Conservation (phyloP, 53 echinoderm and acorn worm species). For the Patiria pectinifera region DNA sequence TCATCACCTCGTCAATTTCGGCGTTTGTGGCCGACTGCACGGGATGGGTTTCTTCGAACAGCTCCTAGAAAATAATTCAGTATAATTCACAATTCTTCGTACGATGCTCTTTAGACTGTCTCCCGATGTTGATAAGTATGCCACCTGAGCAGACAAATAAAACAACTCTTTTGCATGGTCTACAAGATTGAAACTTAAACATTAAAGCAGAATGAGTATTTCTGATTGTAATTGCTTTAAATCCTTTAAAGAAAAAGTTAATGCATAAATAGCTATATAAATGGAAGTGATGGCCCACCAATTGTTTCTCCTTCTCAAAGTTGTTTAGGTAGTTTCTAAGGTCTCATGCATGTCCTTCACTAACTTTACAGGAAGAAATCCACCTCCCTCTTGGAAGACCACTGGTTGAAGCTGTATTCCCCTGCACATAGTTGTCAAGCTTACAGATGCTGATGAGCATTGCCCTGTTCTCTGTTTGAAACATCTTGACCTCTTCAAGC, state of each 20-base stretch:
- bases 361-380: constrained; percentile 29
- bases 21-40: constrained; percentile 33
- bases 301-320: constrained; percentile 45
- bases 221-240: background rate
- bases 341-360: constrained; percentile 50
- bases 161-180: background rate
- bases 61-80: constrained; percentile 18
- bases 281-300: constrained; percentile 30
- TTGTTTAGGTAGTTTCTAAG: constrained; percentile 40
- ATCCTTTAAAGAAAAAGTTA: constrained; percentile 2
- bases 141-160: constrained; percentile 29
- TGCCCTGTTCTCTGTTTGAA: too few species aligned
- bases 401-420: too few species aligned
- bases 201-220: background rate
- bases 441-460: too few species aligned
- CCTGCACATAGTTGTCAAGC: too few species aligned
- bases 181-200: constrained; percentile 27
- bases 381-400: too few species aligned
- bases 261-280: constrained; percentile 20
- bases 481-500: too few species aligned
- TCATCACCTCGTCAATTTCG: constrained; percentile 20
- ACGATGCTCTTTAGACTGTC: constrained; percentile 42
- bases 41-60: constrained; percentile 26
- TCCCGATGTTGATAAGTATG: constrained; percentile 29
- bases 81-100: constrained; percentile 9